phyloP scores from a whole-genome alignment of 2,797 vertebrate genomes.

The Chelonia mydas region DNA sequence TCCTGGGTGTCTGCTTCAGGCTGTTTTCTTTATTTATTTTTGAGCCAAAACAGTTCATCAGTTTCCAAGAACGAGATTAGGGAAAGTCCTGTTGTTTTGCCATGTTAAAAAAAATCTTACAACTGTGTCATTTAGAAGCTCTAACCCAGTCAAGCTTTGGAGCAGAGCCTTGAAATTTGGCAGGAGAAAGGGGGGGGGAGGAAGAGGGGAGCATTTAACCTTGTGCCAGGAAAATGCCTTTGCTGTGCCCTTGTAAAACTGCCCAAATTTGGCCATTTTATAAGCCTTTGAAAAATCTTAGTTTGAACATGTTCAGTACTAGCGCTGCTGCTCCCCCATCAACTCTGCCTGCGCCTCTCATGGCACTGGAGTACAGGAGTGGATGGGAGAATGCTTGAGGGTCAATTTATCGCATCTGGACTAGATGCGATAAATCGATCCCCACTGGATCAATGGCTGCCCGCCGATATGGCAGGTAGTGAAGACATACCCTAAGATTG shows the following conservation, averaged over 20 bases:
- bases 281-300: accelerated
- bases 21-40: background rate
- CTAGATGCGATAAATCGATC: too few species aligned
- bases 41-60: background rate
- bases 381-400: too few species aligned
- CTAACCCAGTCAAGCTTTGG: background rate
- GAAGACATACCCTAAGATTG: too few species aligned
- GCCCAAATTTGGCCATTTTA: background rate
- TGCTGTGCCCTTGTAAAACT: background rate
- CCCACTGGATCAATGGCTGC: too few species aligned
- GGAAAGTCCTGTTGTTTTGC: background rate
- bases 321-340: too few species aligned
- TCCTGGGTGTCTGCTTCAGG: background rate
- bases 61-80: accelerated
- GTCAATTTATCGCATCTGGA: too few species aligned
- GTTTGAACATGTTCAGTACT: background rate
- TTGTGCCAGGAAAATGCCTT: background rate
- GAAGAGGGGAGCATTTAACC: too few species aligned
- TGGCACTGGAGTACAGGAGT: too few species aligned
- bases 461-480: too few species aligned
- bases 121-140: background rate
- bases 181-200: background rate
- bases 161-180: accelerated
- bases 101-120: background rate
- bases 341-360: too few species aligned